Evolutionary conservation across 2,797 vertebrate genomes (phyloP).

Genomic region (Onychomys leucogaster): DNA sequence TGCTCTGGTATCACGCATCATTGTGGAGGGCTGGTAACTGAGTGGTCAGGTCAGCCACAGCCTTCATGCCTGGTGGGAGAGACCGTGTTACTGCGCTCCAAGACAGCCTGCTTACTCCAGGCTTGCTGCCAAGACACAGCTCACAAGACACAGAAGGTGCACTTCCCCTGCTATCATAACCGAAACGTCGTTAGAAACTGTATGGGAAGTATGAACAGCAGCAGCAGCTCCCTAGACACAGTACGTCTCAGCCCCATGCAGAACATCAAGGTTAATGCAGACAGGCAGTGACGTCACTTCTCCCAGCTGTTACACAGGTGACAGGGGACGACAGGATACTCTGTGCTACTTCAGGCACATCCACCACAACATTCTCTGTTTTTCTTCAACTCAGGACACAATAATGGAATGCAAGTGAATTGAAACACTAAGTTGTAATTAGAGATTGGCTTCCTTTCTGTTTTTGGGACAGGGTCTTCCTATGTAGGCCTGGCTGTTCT

Average conservation of each 20-base stretch:
- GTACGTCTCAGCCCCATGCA: neutral
- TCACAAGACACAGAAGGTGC: neutral
- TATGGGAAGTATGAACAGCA: neutral
- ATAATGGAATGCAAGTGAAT: neutral
- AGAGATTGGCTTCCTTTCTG: neutral
- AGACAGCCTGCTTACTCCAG: neutral
- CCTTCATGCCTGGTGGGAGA: neutral
- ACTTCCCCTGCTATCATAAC: neutral
- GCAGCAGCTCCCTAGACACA: neutral
- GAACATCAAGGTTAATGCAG: neutral
- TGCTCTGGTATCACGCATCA: neutral
- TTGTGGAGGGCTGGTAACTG: neutral
- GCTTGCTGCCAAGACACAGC: neutral
- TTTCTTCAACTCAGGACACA: neutral
- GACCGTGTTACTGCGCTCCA: neutral
- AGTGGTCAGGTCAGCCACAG: neutral
- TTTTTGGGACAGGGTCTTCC: neutral
- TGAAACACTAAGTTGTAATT: neutral
- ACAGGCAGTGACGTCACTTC: neutral
- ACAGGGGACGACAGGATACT: neutral
- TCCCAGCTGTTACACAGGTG: neutral
- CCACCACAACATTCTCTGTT: neutral
- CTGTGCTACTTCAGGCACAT: neutral
- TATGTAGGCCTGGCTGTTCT: neutral
- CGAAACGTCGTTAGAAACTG: neutral